phyloP scores from a whole-genome alignment of 2,113 vertebrate species.

The Holacanthus passer region DNA sequence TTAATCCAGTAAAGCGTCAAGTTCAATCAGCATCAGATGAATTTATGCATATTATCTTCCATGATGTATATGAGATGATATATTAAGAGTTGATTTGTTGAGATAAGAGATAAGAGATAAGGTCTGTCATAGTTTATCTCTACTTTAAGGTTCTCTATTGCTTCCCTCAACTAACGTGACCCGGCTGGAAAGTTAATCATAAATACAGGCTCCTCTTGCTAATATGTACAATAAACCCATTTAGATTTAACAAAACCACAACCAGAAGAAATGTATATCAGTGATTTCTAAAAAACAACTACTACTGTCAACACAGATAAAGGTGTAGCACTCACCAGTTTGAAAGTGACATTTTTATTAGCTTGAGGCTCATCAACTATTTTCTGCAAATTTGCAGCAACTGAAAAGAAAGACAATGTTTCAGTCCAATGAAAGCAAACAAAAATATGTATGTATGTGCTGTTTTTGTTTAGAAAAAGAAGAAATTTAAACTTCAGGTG shows the following conservation, averaged over 20 bases:
- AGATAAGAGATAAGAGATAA: neutral
- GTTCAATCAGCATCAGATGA: no score
- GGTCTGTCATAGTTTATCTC: neutral
- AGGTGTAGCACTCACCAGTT: slow-evolving; percentile 89
- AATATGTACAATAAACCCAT: neutral
- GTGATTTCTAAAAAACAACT: neutral
- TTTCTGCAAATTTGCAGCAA: slow-evolving; percentile 99
- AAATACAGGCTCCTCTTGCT: neutral
- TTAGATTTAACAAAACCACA: neutral
- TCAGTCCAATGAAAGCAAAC: slow-evolving; percentile 40
- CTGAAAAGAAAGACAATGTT: slow-evolving; percentile 83
- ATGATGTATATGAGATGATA: no score
- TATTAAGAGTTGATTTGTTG: no score
- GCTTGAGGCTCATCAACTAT: slow-evolving; percentile 97
- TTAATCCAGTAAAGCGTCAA: neutral
- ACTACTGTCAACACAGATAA: neutral
- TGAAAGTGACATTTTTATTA: slow-evolving; percentile 98
- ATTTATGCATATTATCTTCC: no score
- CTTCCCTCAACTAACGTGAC: neutral
- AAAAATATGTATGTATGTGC: neutral
- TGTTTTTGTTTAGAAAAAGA: neutral
- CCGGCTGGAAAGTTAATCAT: neutral
- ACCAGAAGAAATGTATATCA: neutral
- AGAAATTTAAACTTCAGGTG: neutral
- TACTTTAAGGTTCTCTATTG: neutral